Percentiles rank a stretch among this genome's conserved stretches.
phyloP scores from a whole-genome alignment of 2,888 invertebrate species.

The Drosophila robusta region DNA sequence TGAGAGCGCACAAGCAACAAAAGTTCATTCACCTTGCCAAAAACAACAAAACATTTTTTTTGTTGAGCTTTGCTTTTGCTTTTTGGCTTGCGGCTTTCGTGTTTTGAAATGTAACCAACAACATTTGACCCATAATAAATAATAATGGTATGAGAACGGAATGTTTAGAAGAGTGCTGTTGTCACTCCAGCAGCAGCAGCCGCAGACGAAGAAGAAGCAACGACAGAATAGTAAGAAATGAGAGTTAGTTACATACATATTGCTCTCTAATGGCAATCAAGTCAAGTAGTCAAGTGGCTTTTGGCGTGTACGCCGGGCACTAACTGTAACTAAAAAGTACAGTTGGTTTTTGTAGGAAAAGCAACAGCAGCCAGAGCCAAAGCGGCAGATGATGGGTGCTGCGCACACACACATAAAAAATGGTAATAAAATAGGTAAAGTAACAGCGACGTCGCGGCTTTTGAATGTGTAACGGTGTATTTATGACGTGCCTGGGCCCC shows the following conservation, averaged over 20 bases:
- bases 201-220: neutral
- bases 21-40: constrained; percentile 79
- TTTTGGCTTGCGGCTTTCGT: constrained; percentile 33
- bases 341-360: constrained; percentile 79
- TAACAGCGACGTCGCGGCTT: constrained; percentile 70
- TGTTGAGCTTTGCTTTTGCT: constrained; percentile 43
- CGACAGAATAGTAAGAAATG: constrained; percentile 53
- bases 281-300: constrained; percentile 79
- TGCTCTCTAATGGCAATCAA: constrained; percentile 77
- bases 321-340: constrained; percentile 80
- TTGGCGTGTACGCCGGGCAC: constrained; percentile 56
- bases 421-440: constrained; percentile 80
- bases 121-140: constrained; percentile 74
- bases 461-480: constrained; percentile 77
- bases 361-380: constrained; percentile 49
- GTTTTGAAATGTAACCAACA: constrained; percentile 63
- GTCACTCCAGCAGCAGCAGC: constrained; percentile 35
- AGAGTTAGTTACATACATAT: constrained; percentile 33
- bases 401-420: constrained; percentile 43
- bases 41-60: constrained; percentile 19
- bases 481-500: constrained; percentile 56
- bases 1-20: constrained; percentile 36
- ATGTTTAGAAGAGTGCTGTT: constrained; percentile 29
- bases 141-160: constrained; percentile 39
- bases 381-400: constrained; percentile 59